phyloP scores from a whole-genome alignment of 2,888 invertebrate species.

The Trichopria drosophilae region DNA sequence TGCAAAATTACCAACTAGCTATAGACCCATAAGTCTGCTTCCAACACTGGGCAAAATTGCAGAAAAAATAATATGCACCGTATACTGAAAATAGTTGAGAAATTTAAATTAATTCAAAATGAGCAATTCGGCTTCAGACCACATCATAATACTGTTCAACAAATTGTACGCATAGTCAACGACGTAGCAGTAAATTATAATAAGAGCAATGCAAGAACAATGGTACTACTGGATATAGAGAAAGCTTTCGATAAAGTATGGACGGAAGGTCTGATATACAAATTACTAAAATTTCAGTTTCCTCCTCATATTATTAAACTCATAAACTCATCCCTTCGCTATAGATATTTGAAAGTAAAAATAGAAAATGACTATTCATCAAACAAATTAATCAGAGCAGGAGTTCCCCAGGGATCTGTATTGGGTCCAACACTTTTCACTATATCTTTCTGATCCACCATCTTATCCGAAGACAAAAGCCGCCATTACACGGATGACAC shows the following conservation, averaged over 20 bases:
- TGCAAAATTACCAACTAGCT: constrained; percentile 10
- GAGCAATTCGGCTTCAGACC: constrained; percentile 45
- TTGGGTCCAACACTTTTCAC: too few relatives aligned
- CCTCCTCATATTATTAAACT: neutral
- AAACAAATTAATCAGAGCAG: too few relatives aligned
- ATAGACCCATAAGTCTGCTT: constrained; percentile 29
- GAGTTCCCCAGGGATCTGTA: too few relatives aligned
- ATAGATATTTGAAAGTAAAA: neutral
- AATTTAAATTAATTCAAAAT: constrained; percentile 26
- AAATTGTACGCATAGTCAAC: constrained; percentile 41
- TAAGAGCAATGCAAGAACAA: constrained; percentile 36
- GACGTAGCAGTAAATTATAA: constrained; percentile 39
- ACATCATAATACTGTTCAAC: constrained; percentile 41
- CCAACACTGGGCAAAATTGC: constrained; percentile 22
- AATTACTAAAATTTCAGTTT: neutral
- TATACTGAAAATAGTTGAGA: constrained; percentile 25
- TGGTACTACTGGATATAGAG: too few relatives aligned
- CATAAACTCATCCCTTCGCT: neutral
- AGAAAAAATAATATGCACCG: constrained; percentile 23
- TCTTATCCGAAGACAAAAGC: too few relatives aligned
- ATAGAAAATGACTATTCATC: too few relatives aligned
- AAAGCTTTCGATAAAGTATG: too few relatives aligned
- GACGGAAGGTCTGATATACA: neutral
- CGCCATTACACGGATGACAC: too few relatives aligned
- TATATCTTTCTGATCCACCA: too few relatives aligned